Percentiles rank a stretch among this genome's conserved stretches.
Conservation (phyloP, 92 coral and sea anemone genomes). For the Epizoanthus rinbou region DNA sequence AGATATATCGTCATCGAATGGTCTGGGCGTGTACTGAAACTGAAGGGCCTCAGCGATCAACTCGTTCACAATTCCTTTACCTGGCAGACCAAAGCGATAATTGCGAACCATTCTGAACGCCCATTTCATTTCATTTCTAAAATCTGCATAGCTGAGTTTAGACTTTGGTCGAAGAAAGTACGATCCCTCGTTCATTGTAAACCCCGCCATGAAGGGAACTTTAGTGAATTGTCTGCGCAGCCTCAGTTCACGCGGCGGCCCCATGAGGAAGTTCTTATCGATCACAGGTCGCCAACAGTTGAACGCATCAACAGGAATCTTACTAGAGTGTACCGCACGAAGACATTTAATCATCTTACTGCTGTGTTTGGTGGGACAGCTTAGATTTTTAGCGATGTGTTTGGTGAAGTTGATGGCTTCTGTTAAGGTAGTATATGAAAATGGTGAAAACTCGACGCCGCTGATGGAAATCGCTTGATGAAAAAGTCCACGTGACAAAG, state of each 20-base stretch:
- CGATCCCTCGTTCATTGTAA: constrained; percentile 54
- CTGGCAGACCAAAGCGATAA: constrained; percentile 24
- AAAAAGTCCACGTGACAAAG: constrained; percentile 40
- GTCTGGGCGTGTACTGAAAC: constrained; percentile 65
- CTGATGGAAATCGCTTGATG: constrained; percentile 48
- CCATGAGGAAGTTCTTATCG: constrained; percentile 55
- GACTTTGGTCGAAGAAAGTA: constrained; percentile 8
- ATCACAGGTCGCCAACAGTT: constrained; percentile 58
- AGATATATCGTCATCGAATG: constrained; percentile 34
- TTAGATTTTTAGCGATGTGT: constrained; percentile 44
- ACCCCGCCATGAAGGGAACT: constrained; percentile 41
- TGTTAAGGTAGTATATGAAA: constrained; percentile 24
- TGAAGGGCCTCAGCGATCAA: constrained; percentile 49
- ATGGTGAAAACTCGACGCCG: constrained; percentile 57
- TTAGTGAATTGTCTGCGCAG: constrained; percentile 29
- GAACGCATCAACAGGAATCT: constrained; percentile 32
- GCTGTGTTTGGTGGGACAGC: constrained; percentile 30
- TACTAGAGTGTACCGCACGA: constrained; percentile 31
- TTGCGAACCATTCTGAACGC: not conserved
- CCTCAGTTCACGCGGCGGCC: constrained; percentile 43
- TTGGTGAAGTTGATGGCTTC: constrained; percentile 39
- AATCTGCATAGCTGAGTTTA: not conserved
- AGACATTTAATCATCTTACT: constrained; percentile 39
- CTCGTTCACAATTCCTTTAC: constrained; percentile 22
- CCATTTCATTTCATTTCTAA: constrained; percentile 13